phyloP scores from a whole-genome alignment of 2,888 invertebrate genomes.

The Drosophila aldrichi region DNA sequence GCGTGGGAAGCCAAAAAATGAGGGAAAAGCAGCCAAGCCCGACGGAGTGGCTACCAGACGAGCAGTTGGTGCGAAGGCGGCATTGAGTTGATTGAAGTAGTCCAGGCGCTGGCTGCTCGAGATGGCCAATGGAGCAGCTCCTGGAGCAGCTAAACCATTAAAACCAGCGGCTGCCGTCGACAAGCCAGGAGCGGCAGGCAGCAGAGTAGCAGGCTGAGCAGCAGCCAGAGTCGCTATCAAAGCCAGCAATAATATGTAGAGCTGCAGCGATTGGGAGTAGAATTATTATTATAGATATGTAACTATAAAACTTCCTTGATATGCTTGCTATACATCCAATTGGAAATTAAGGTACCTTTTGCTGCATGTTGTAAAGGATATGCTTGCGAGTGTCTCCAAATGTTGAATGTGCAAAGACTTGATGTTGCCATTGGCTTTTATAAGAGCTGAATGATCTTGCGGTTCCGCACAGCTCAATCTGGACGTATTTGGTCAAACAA shows the following conservation, averaged over 20 bases:
- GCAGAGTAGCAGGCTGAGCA: constrained; percentile 35
- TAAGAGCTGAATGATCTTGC: constrained; percentile 20
- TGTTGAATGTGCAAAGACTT: constrained; percentile 33
- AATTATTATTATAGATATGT: background rate
- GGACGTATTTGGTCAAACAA: constrained; percentile 54
- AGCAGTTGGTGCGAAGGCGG: constrained; percentile 62
- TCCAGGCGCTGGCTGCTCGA: constrained; percentile 77
- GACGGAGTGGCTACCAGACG: constrained; percentile 54
- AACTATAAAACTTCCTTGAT: no score
- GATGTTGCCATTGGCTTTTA: constrained; percentile 41
- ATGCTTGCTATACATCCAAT: no score
- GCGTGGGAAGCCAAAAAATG: constrained; percentile 37
- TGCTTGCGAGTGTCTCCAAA: background rate
- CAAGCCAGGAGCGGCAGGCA: constrained; percentile 28
- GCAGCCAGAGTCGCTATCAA: constrained; percentile 26
- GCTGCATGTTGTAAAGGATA: constrained; percentile 43
- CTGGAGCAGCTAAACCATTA: constrained; percentile 14
- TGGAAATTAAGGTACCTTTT: constrained; percentile 37
- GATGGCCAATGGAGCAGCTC: constrained; percentile 56
- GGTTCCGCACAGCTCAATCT: constrained; percentile 13
- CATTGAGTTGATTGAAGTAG: constrained; percentile 73
- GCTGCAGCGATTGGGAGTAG: constrained; percentile 23
- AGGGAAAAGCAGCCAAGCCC: constrained; percentile 41
- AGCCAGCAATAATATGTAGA: constrained; percentile 34
- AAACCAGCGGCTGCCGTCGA: constrained; percentile 30